Evolutionary conservation across 1,140 invertebrate genomes (phyloP), one percentile per base, ranked within the genome.

Genomic region (Asbolus verrucosus): DNA sequence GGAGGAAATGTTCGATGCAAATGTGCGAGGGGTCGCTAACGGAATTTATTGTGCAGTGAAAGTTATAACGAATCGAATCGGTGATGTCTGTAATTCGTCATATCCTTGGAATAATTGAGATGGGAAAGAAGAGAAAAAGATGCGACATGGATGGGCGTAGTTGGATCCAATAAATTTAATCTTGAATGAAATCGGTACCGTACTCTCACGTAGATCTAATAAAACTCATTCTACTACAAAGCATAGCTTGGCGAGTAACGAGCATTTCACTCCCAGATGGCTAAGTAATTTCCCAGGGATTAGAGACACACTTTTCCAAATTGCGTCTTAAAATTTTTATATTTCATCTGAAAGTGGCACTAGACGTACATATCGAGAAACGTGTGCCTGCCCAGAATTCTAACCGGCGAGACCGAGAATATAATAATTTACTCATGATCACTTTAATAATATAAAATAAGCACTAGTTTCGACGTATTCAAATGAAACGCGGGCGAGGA

Each of bases 241-340:
- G 46, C 21, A 36, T 27, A 54, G n/a, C 21, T n/a, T 11, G 46
- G 27, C 1, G 0, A 36, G 39, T 43, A 43, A 43, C 13, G 39
- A 43, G 39, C 39, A 11, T 43, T 27, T 13, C 11, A 24, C 46
- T 54, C 46, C n/a, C 46, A 54, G 46, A 54, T 54, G 46, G 19
- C 19, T 54, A 21, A 54, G 46, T 54, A 54, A 54, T 54, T 54
- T 54, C 46, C 21, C n/a, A 2, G 21, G 46, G 46, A 54, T 54
- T 54, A 54, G 46, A 54, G 46, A 13, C 46, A 54, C 46, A 54
- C 46, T 54, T 54, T 54, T 54, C 19, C 46, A n/a, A 54, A 54
- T 54, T 54, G 46, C 46, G 46, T 27, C 46, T 54, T 54, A 54
- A 54, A 54, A 54, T 24, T 54, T 54, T 54, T 54, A 54, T 54